phyloP scores from a whole-genome alignment of 2,113 vertebrate genomes.

The Poeciliopsis prolifica region DNA sequence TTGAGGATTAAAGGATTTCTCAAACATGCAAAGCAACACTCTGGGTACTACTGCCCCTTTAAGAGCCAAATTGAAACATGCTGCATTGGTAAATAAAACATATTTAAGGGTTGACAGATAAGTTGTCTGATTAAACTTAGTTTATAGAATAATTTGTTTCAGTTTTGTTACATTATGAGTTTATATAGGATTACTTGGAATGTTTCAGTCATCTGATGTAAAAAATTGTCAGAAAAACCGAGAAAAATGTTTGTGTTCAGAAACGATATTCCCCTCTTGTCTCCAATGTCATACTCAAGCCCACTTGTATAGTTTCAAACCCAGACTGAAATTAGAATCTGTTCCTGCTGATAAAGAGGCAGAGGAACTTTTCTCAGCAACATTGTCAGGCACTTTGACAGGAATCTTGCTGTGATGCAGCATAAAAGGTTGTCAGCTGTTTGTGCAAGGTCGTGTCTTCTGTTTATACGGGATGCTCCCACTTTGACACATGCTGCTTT shows the following conservation, averaged over 20 bases:
- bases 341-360: neutral
- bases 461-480: neutral
- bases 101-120: neutral
- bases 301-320: neutral
- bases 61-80: neutral
- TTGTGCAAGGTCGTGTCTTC: slow-evolving; percentile 12
- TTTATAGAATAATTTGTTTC: neutral
- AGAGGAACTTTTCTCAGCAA: neutral
- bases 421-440: slow-evolving; percentile 3
- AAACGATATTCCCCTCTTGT: neutral
- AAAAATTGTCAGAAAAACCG: neutral
- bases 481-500: slow-evolving; percentile 1
- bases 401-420: neutral
- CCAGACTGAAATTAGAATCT: neutral
- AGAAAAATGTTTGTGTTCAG: neutral
- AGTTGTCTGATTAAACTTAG: neutral
- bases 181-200: too few species aligned
- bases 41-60: too few species aligned
- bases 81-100: neutral
- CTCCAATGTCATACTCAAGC: neutral
- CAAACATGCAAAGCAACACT: too few species aligned
- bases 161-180: neutral
- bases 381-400: slow-evolving; percentile 5
- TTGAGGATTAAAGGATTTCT: too few species aligned
- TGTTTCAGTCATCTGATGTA: too few species aligned